Evolutionary conservation across 2,113 vertebrate species (phyloP), one percentile per base, ranked within the genome.

Genomic region (Electrona antarctica): DNA sequence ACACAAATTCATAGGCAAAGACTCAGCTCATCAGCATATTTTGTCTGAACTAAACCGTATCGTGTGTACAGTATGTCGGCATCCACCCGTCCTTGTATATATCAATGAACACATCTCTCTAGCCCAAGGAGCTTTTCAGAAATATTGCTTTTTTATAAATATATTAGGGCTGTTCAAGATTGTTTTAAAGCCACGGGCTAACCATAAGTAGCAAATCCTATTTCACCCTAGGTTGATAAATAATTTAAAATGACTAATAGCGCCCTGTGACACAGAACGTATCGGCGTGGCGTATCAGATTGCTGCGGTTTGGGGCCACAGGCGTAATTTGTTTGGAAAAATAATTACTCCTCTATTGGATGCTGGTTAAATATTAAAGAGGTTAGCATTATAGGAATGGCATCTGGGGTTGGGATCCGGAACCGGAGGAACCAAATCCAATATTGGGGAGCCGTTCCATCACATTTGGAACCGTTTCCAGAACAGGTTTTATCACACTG

Each of bases 261-360:
- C 67, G 69, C 68, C 82, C 74, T 85, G 82, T 84, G 85, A 90
- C 84, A 72, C 78, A 77, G 80, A 85, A 88, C 89, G 79, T 88
- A 91, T 91, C 45, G 64, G 81, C 55, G 74, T 61, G 85, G 84
- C 79, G 80, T 87, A 91, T 93, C 90, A 81, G 79, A 89, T 89
- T 89, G 86, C 79, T 41, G 79, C 45, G 55, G 83, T 90, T 92
- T 91, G 6, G 64, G 33, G 88, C 89, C 87, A 15, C 56, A 72
- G 88, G 90, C 84, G n/a, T 90, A 90, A 90, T 92, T 92, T 93
- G 91, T 93, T 93, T 93, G 82, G 90, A 89, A 89, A 93, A 93
- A 92, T 90, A 93, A 93, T 92, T 90, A 92, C 88, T 90, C 81
- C 76, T 86, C 79, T 85, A 87, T 89, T 88, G 88, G 85, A 85